Percentiles rank a stretch among this genome's conserved stretches.
Conservation (phyloP, 2,113 vertebrate genomes). For the Elanus axillaris region DNA sequence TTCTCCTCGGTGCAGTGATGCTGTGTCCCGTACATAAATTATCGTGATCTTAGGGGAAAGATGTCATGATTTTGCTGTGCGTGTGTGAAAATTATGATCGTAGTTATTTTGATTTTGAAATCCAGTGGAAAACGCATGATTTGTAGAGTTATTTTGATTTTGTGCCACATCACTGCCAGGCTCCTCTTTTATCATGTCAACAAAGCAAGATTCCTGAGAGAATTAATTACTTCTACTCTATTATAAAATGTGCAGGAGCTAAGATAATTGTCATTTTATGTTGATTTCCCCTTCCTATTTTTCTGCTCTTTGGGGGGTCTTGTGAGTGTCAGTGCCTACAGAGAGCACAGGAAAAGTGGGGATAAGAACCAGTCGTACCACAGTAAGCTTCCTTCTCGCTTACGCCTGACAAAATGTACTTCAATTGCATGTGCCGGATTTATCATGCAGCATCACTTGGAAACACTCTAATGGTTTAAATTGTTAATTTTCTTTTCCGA, state of each 20-base stretch:
- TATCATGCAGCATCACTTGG: constrained; percentile 26
- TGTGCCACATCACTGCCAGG: constrained; percentile 60
- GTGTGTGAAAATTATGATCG: constrained; percentile 21
- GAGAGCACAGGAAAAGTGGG: constrained; percentile 28
- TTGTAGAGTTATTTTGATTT: constrained; percentile 66
- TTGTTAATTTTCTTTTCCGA: constrained; percentile 10
- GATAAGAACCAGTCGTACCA: constrained; percentile 8
- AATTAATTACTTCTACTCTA: constrained; percentile 60
- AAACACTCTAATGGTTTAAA: constrained; percentile 37
- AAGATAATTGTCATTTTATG: constrained; percentile 65
- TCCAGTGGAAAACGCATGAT: constrained; percentile 47
- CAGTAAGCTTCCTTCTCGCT: neutral
- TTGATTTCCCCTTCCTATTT: constrained; percentile 51
- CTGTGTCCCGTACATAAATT: neutral
- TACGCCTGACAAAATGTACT: constrained; percentile 49
- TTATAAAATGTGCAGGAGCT: constrained; percentile 45
- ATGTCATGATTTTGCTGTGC: neutral
- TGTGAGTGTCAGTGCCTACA: constrained; percentile 48
- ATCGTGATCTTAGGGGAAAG: neutral
- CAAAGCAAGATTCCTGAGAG: constrained; percentile 56
- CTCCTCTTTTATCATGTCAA: constrained; percentile 63
- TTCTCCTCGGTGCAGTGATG: neutral
- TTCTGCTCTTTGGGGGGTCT: constrained; percentile 47
- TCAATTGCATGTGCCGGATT: constrained; percentile 31
- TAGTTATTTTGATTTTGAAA: constrained; percentile 63